These are phyloP conservation scores for Xiphophorus birchmanni DNA, from an alignment of 2,797 vertebrate species.

Conservation along the genomic window DNA sequence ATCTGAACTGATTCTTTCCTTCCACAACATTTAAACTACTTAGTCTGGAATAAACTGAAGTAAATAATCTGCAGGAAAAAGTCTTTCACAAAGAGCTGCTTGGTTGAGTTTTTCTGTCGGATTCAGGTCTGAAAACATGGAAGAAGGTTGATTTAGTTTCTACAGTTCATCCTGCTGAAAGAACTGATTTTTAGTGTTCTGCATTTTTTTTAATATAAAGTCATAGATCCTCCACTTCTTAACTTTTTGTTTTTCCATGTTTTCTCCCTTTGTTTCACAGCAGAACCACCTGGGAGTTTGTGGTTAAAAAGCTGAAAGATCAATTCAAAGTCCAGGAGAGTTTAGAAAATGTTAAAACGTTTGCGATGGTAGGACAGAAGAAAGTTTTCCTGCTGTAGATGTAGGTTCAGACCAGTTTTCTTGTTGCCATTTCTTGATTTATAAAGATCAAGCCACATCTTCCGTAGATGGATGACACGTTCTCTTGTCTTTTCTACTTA, in stretches of 20 bases:
- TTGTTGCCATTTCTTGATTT: background rate
- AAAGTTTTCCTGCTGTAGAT: background rate
- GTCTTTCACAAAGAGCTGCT: background rate
- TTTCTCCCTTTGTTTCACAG: background rate
- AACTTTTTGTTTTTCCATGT: background rate
- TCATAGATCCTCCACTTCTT: background rate
- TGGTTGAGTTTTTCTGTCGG: background rate
- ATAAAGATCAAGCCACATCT: background rate
- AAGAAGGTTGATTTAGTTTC: background rate
- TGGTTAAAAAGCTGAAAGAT: background rate
- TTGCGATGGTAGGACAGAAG: background rate
- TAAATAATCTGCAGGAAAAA: background rate
- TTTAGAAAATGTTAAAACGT: background rate
- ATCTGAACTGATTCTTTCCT: background rate
- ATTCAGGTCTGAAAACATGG: background rate
- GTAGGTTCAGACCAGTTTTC: background rate
- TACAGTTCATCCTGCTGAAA: background rate
- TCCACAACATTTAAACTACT: background rate
- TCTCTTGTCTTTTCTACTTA: background rate
- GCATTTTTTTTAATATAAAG: background rate
- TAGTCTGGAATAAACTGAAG: background rate
- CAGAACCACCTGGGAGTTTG: background rate
- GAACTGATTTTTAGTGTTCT: background rate
- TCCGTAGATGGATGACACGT: background rate
- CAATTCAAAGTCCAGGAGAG: background rate